Evolutionary conservation across 53 echinoderm and acorn worm species (phyloP).

Genomic region (Mesocentrotus franciscanus): DNA sequence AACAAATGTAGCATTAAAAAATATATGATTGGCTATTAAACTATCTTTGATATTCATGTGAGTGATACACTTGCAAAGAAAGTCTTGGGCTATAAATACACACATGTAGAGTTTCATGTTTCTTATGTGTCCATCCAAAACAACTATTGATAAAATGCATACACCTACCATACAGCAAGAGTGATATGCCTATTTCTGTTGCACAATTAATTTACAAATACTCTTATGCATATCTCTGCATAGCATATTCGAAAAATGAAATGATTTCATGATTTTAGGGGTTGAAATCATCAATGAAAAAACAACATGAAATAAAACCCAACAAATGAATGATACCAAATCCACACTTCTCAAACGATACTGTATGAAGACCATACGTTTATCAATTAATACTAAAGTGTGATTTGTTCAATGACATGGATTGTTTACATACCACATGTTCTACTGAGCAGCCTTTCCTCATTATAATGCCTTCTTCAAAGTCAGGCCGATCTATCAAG

Average conservation of each 20-base stretch:
- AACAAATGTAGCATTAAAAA: neutral
- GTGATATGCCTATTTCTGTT: neutral
- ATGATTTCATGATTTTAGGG: neutral
- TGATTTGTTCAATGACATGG: neutral
- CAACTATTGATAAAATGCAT: too few species aligned
- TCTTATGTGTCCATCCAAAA: too few species aligned
- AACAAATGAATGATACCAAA: too few species aligned
- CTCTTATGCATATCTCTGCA: neutral
- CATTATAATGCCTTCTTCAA: constrained; percentile 97
- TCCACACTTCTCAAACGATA: too few species aligned
- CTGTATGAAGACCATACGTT: too few species aligned
- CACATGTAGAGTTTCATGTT: too few species aligned
- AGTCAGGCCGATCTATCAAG: constrained; percentile 88
- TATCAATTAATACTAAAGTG: too few species aligned
- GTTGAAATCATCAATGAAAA: neutral
- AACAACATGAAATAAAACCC: neutral
- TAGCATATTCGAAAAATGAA: neutral
- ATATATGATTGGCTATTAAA: neutral
- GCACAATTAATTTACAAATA: neutral
- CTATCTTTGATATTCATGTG: neutral
- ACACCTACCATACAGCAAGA: too few species aligned
- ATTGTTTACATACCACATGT: constrained; percentile 88
- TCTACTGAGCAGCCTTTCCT: constrained; percentile 94
- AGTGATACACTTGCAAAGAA: too few species aligned
- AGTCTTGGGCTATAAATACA: too few species aligned